phyloP scores from a whole-genome alignment of 2,113 vertebrate species.

The Neotoma lepida region DNA sequence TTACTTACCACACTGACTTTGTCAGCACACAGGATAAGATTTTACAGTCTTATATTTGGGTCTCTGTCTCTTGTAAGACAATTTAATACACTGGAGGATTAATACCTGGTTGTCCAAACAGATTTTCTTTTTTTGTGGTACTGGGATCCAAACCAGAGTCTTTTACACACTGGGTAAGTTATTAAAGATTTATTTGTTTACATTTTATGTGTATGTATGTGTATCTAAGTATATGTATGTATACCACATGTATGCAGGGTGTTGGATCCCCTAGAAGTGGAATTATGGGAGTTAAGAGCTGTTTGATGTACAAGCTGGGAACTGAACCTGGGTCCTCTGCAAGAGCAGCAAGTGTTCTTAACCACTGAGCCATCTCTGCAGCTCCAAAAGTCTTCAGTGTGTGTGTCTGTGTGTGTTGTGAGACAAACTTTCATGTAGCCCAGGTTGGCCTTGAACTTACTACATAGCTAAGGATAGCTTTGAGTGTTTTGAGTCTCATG shows the following conservation, averaged over 20 bases:
- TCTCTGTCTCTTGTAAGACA: neutral
- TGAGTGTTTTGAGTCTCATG: neutral
- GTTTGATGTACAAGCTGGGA: neutral
- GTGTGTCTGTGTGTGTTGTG: neutral
- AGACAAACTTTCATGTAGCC: neutral
- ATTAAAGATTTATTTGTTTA: neutral
- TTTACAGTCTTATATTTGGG: slow-evolving; percentile 32
- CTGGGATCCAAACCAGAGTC: neutral
- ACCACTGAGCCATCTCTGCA: neutral
- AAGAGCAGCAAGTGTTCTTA: neutral
- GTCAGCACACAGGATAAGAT: neutral
- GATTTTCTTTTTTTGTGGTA: neutral
- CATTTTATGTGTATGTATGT: neutral
- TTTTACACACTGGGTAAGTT: neutral
- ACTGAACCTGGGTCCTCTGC: neutral
- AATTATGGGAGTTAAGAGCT: neutral
- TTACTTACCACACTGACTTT: slow-evolving; percentile 33
- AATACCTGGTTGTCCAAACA: slow-evolving; percentile 32
- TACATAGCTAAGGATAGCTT: neutral
- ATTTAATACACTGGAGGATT: slow-evolving; percentile 38
- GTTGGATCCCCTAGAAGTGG: neutral
- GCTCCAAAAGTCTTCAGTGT: neutral
- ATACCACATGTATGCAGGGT: neutral
- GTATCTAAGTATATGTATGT: neutral
- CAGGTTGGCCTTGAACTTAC: neutral